These are phyloP conservation scores for Drosophila ficusphila DNA, from an alignment of 1,140 invertebrate genomes.

Conservation along the genomic window DNA sequence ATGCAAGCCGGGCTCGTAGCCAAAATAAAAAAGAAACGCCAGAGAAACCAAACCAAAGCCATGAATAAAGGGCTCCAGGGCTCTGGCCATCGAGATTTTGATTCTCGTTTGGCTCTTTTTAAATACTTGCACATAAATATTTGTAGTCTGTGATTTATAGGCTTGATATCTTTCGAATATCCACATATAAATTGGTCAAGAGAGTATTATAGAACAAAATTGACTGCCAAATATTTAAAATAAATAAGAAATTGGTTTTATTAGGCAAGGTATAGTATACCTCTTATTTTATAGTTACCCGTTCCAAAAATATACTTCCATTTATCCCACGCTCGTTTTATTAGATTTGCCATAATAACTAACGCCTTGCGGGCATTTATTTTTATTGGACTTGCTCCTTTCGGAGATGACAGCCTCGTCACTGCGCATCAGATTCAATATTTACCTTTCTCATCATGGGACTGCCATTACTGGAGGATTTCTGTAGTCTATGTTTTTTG, in stretches of 20 bases:
- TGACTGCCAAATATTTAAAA: not conserved
- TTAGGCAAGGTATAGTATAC: too few relatives aligned
- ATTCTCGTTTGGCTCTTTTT: constrained; percentile 37
- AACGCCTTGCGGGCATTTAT: constrained; percentile 62
- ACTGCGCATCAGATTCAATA: constrained; percentile 66
- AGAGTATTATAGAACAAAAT: not conserved
- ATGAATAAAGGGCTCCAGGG: constrained; percentile 31
- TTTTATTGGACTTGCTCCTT: constrained; percentile 53
- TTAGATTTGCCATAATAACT: constrained; percentile 50
- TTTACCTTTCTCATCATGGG: constrained; percentile 79
- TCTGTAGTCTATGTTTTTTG: constrained; percentile 21
- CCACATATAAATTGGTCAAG: constrained; percentile 7
- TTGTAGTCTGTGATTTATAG: constrained; percentile 68
- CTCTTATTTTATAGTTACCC: not conserved
- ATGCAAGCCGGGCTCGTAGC: constrained; percentile 38
- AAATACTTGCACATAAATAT: constrained; percentile 76
- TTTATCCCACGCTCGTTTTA: constrained; percentile 61
- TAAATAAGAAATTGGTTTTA: not conserved
- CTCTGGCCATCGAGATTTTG: not conserved
- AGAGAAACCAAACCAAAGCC: constrained; percentile 1
- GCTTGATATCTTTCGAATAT: not conserved
- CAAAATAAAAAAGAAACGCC: constrained; percentile 11
- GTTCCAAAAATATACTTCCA: not conserved
- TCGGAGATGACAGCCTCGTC: constrained; percentile 40
- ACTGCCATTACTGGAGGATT: constrained; percentile 34